Evolutionary conservation across 2,797 vertebrate species (phyloP), one percentile per base, ranked within the genome.

Genomic region (Microhierax caerulescens): DNA sequence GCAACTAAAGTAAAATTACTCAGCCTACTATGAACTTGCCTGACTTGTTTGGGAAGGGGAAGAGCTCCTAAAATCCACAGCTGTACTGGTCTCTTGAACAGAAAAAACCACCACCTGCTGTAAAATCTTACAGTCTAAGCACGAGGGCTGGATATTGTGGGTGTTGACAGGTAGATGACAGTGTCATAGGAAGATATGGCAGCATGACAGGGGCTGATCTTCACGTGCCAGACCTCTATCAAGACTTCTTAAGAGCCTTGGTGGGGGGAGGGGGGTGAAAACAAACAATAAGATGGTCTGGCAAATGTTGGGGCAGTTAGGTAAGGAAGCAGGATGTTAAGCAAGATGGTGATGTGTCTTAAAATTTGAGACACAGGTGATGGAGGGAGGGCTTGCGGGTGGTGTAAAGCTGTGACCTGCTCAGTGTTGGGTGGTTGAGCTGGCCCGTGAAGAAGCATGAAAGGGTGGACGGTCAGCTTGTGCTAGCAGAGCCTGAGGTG

Each of bases 81-180:
- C 9, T 4, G 0, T 14, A 9, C 14, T 34, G 10, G 15, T 41
- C 13, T 78, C 30, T 65, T 53, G 9, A 91, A 32, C 2, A 73
- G 64, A 56, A 83, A 54, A 67, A 41, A 30, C 22, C n/a, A 91
- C 13, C 18, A 45, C 10, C 41, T 61, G 41, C 65, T 41, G 22
- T 56, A 81, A 88, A 53, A 78, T 28, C 13, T 27, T 70, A 37
- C 22, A 81, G 34, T 47, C 48, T 54, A 45, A 41, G 75, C 41
- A 67, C 13, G 25, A 75, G 43, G 54, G 39, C 67, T 88, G 75
- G 34, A 4, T 75, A 32, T 67, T 67, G 67, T 50, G 61, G 70
- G 50, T 92, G 72, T 39, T 90, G 78, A 92, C 57, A 85, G 75
- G 13, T 32, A 70, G 70, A 68, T 70, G 72, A 41, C 21, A 78